Percentiles rank a stretch among this genome's conserved stretches.
These are phyloP conservation scores for Hoplostethus mediterraneus DNA, from an alignment of 2,797 vertebrate genomes.

Conservation along the genomic window DNA sequence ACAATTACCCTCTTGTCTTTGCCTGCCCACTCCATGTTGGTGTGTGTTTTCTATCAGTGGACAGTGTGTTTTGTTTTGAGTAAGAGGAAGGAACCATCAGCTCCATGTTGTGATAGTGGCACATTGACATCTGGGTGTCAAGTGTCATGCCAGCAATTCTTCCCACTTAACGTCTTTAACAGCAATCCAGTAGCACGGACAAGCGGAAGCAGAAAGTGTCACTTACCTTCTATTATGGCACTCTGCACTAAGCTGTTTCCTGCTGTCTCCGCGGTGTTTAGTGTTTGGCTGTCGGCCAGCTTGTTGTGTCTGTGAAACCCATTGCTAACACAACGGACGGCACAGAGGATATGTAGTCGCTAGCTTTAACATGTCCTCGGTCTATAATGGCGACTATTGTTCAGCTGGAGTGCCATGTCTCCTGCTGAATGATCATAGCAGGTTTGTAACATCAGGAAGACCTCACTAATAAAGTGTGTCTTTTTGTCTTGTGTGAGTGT, in stretches of 20 bases:
- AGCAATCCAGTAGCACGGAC: slow-evolving; percentile 1
- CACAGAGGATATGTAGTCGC: slow-evolving; percentile 8
- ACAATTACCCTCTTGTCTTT: not conserved
- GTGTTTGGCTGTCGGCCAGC: slow-evolving; percentile 13
- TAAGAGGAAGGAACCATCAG: slow-evolving; percentile 10
- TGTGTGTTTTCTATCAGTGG: not conserved
- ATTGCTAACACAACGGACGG: not conserved
- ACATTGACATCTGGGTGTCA: slow-evolving; percentile 20
- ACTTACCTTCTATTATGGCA: slow-evolving; percentile 4
- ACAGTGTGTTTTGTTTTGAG: not conserved
- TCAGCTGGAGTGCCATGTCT: too few relatives aligned
- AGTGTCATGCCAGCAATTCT: slow-evolving; percentile 9
- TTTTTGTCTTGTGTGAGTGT: not conserved
- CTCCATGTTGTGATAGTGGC: slow-evolving; percentile 13
- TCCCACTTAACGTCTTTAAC: slow-evolving; percentile 12
- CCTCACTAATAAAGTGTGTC: not conserved
- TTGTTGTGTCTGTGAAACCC: slow-evolving; percentile 12
- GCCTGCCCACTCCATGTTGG: not conserved
- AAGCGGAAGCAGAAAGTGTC: slow-evolving; percentile 3
- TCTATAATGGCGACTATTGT: slow-evolving; percentile 7
- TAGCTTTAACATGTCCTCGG: slow-evolving; percentile 11
- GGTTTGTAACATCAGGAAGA: not conserved
- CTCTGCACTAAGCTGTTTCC: not conserved
- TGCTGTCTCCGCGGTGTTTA: slow-evolving; percentile 1
- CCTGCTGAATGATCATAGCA: not conserved